Evolutionary conservation across 2,113 vertebrate species (phyloP).

Genomic region (Pteronura brasiliensis): DNA sequence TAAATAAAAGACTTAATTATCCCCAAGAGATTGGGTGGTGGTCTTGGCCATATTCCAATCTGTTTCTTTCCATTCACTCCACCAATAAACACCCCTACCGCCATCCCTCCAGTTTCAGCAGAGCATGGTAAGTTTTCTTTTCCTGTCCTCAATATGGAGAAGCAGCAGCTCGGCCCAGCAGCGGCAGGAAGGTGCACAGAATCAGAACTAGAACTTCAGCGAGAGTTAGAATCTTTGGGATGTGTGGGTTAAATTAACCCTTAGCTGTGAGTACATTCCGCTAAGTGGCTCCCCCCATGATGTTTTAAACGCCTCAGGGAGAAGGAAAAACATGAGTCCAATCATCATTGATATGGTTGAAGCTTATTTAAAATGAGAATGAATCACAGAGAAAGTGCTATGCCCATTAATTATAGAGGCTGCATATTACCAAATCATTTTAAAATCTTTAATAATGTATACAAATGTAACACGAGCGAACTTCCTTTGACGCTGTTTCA

Average conservation of each 20-base stretch:
- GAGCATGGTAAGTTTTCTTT: neutral
- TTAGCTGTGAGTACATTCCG: neutral
- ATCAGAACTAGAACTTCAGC: neutral
- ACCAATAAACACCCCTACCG: neutral
- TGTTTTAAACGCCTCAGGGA: neutral
- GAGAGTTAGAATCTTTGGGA: neutral
- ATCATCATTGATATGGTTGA: neutral
- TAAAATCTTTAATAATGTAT: neutral
- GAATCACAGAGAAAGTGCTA: neutral
- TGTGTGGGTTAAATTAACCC: neutral
- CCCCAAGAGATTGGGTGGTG: neutral
- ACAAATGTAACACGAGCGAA: neutral
- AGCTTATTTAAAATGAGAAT: neutral
- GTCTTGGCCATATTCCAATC: neutral
- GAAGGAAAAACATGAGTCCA: neutral
- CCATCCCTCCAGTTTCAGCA: neutral
- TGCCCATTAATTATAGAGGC: neutral
- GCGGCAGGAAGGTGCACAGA: neutral
- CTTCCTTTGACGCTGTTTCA: neutral
- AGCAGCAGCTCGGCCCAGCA: neutral
- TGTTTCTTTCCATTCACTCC: neutral
- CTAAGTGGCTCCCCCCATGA: neutral
- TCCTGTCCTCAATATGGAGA: neutral
- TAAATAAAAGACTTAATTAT: neutral
- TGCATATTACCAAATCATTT: neutral